These are phyloP conservation scores for Tenualosa ilisha DNA, from an alignment of 2,797 vertebrate genomes.

Conservation along the genomic window DNA sequence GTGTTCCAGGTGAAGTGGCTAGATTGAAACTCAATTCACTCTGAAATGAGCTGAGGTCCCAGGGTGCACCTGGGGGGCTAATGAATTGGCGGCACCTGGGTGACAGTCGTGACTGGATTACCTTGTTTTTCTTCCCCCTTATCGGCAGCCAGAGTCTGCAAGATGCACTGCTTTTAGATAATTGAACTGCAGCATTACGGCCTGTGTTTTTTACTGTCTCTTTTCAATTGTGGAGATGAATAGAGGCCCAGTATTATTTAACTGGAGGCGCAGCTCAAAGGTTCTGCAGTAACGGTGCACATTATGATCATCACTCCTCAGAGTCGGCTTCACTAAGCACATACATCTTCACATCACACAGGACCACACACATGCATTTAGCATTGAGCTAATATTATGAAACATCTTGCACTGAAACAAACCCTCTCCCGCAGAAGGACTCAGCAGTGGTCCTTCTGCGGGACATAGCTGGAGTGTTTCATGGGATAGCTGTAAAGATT, in stretches of 20 bases:
- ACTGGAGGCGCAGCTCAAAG: not conserved
- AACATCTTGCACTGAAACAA: not conserved
- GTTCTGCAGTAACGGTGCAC: not conserved
- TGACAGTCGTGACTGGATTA: constrained; percentile 59
- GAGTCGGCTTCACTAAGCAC: not conserved
- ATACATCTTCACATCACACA: not conserved
- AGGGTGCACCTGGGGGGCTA: constrained; percentile 51
- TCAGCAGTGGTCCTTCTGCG: not conserved
- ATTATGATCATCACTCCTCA: not conserved
- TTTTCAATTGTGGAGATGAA: constrained; percentile 32
- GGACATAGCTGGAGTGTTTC: not conserved
- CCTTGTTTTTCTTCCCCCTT: constrained; percentile 53
- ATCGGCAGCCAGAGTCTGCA: constrained; percentile 58
- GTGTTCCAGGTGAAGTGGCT: constrained; percentile 47
- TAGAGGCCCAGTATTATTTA: not conserved
- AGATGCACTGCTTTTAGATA: constrained; percentile 58
- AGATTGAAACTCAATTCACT: constrained; percentile 64
- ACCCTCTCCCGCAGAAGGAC: no score
- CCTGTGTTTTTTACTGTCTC: constrained; percentile 42
- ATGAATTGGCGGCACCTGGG: constrained; percentile 61
- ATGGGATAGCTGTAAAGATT: not conserved
- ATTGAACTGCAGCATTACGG: constrained; percentile 52
- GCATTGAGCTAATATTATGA: not conserved
- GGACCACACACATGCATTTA: not conserved
- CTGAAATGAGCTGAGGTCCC: constrained; percentile 48